Evolutionary conservation across 2,113 vertebrate genomes (phyloP).

Genomic region (Hemicordylus capensis): DNA sequence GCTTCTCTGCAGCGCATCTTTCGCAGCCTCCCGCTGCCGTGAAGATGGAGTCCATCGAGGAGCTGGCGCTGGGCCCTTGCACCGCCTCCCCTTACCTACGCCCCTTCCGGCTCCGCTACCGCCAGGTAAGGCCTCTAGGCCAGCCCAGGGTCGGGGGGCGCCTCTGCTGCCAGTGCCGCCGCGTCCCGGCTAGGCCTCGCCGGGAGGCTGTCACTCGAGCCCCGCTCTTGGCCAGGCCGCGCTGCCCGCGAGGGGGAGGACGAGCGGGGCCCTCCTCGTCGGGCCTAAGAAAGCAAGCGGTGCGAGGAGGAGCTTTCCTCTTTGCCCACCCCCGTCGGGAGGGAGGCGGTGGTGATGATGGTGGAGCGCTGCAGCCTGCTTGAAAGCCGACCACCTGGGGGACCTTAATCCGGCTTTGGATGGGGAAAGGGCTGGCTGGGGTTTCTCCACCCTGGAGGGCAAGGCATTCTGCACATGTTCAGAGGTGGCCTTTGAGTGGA

Average conservation of each 20-base stretch:
- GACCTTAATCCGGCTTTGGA: no score
- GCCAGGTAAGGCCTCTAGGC: conserved; percentile 77
- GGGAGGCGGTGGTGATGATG: no score
- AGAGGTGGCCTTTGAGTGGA: not conserved
- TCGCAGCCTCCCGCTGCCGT: no score
- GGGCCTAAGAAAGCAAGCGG: no score
- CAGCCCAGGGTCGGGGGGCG: not conserved
- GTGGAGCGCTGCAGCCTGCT: no score
- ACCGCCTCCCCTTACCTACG: conserved; percentile 82
- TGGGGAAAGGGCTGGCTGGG: not conserved
- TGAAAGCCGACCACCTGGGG: no score
- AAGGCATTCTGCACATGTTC: not conserved
- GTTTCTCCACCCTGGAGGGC: accelerated
- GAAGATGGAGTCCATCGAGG: conserved; percentile 67
- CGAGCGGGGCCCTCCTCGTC: no score
- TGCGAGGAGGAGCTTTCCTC: accelerated
- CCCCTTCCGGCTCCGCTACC: conserved; percentile 84
- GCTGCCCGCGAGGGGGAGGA: no score
- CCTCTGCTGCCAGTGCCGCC: not conserved
- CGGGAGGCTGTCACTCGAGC: not conserved
- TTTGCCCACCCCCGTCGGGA: conserved; percentile 22
- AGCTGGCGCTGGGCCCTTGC: conserved; percentile 69
- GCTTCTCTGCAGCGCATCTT: not conserved
- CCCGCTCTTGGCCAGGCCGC: not conserved
- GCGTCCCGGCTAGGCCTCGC: not conserved